Percentiles rank a stretch among this genome's conserved stretches.
These are phyloP conservation scores for Chloebia gouldiae DNA, from an alignment of 2,113 vertebrate genomes.

Conservation along the genomic window DNA sequence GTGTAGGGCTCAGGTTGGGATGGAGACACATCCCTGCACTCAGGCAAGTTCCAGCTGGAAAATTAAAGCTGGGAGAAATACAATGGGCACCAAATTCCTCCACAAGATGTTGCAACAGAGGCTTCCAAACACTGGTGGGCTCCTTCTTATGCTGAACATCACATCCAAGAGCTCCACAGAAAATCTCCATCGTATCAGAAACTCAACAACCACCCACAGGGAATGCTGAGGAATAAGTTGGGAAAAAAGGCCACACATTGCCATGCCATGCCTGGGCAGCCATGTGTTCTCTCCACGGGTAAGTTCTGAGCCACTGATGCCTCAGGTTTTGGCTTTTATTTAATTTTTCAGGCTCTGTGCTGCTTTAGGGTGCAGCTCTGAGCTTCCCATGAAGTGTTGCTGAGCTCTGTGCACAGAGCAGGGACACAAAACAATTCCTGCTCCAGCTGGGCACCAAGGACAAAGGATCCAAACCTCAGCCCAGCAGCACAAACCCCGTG, in stretches of 20 bases:
- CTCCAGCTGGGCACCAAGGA: too few species aligned
- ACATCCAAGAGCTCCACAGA: accelerated
- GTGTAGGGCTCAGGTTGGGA: background rate
- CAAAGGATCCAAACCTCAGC: too few species aligned
- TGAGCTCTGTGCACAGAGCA: background rate
- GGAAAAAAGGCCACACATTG: background rate
- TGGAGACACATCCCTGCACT: accelerated
- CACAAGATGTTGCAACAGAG: accelerated
- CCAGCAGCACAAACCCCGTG: background rate
- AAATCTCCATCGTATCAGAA: accelerated
- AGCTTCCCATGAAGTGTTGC: background rate
- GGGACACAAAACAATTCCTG: too few species aligned
- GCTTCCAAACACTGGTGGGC: accelerated
- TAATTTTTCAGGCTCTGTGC: background rate
- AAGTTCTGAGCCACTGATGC: background rate
- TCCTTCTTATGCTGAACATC: background rate
- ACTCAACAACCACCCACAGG: accelerated
- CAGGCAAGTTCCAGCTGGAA: accelerated
- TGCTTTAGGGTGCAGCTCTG: background rate
- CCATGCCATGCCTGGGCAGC: background rate
- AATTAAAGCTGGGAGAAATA: background rate
- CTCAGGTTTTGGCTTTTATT: background rate
- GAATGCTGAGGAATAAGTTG: background rate
- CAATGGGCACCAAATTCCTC: accelerated
- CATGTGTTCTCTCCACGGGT: accelerated